phyloP scores from a whole-genome alignment of 2,888 invertebrate genomes.

The Amiota mariae region DNA sequence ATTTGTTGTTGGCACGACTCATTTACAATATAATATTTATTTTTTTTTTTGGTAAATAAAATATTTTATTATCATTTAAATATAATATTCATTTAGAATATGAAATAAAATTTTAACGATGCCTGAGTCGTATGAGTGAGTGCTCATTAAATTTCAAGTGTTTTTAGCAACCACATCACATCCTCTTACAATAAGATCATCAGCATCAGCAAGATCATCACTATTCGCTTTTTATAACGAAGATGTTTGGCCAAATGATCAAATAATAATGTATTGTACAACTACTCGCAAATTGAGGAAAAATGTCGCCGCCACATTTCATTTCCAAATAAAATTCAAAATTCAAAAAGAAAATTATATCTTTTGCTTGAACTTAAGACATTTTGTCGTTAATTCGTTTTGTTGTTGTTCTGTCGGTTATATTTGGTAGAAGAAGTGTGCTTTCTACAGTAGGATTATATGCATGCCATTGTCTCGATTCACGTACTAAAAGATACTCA shows the following conservation, averaged over 20 bases:
- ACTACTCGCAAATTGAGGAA: neutral
- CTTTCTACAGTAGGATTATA: neutral
- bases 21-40: no score
- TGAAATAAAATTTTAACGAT: slow-evolving; percentile 9
- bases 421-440: neutral
- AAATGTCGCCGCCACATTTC: slow-evolving; percentile 4
- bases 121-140: neutral
- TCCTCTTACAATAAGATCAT: neutral
- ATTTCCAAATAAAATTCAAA: no score
- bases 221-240: no score
- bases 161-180: slow-evolving; percentile 7
- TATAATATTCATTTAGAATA: slow-evolving; percentile 7
- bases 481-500: no score
- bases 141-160: slow-evolving; percentile 17
- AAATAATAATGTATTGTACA: no score
- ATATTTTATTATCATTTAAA: neutral
- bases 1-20: neutral
- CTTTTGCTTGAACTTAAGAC: neutral
- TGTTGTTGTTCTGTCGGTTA: neutral
- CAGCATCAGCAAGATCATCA: neutral
- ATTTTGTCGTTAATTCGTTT: no score
- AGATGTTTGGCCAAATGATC: no score
- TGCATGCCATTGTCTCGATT: no score
- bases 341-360: neutral
- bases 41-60: no score